phyloP scores from a whole-genome alignment of 53 echinoderm and acorn worm species.

The Echinometra lucunter region DNA sequence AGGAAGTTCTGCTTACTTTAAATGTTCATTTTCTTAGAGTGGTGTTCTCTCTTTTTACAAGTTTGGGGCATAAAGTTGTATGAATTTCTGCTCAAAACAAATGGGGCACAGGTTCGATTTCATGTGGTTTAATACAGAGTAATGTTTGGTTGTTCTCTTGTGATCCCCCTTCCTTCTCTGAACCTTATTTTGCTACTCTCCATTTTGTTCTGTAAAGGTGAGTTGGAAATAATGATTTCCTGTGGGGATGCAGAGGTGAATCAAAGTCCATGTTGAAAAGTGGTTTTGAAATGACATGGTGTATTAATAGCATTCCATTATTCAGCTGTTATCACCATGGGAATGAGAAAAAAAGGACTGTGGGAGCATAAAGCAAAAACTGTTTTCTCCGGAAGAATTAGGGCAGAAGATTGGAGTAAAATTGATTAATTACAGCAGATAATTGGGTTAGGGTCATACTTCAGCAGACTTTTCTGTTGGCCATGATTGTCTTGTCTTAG shows the following conservation, averaged over 20 bases:
- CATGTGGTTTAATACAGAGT: too few species aligned
- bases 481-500: background rate
- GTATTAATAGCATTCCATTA: background rate
- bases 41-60: too few species aligned
- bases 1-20: background rate
- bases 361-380: background rate
- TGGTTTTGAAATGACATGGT: background rate
- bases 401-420: constrained; percentile 22
- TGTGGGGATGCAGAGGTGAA: background rate
- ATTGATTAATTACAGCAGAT: constrained; percentile 25
- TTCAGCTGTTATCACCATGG: background rate
- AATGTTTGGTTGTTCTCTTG: background rate
- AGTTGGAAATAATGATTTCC: background rate
- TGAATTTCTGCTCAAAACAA: too few species aligned
- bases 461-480: background rate
- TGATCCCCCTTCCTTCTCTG: too few species aligned
- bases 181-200: too few species aligned
- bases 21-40: background rate
- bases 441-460: constrained; percentile 36
- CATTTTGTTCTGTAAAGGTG: too few species aligned
- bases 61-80: too few species aligned
- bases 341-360: background rate
- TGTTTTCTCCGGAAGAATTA: background rate
- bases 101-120: too few species aligned
- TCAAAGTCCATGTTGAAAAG: background rate